Evolutionary conservation across 2,888 invertebrate genomes (phyloP), one percentile per base, ranked within the genome.

Genomic region (Stenoptilia bipunctidactyla): DNA sequence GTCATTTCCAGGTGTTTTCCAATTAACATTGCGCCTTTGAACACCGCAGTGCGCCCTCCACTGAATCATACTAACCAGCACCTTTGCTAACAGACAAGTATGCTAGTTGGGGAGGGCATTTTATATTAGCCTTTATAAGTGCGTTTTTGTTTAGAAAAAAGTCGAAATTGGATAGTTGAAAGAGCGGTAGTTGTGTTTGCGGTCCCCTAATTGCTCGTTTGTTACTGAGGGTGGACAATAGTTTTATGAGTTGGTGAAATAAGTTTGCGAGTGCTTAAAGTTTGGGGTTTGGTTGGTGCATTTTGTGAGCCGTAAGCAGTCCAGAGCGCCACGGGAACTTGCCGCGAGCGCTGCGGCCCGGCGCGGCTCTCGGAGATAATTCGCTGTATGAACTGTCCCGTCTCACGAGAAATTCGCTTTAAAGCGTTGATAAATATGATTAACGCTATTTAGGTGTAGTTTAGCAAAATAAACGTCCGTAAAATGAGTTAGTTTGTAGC

Each of bases 11-110:
- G 77, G 76, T 79, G 80, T 68, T 79, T 77, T 68, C 74, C 82
- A 83, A 83, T 83, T 83, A 82, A 76, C 74, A 75, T 71, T 59
- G 64, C 59, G 70, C 79, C 80, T 83, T 80, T 83, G 83, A 79
- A 77, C 79, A 62, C 57, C 62, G 57, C 51, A 58, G n/a, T n/a
- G n/a, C n/a, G n/a, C n/a, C n/a, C n/a, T n/a, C n/a, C 55, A 64
- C 70, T 67, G 66, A 69, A 66, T 70, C 66, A 59, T 61, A 65
- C 55, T 62, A 59, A 67, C 66, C 63, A 57, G 56, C 56, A 51
- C 62, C 61, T 69, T 68, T 72, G 71, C 71, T 74, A 65, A 67
- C 66, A 55, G 20, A 20, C 20, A 20, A 20, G 20, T 8, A 20
- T 8, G 30, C 30, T n/a, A n/a, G 30, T 4, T 30, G 6, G n/a